These are phyloP conservation scores for Meghimatium bilineatum DNA, from an alignment of 2,888 invertebrate species.

Conservation along the genomic window DNA sequence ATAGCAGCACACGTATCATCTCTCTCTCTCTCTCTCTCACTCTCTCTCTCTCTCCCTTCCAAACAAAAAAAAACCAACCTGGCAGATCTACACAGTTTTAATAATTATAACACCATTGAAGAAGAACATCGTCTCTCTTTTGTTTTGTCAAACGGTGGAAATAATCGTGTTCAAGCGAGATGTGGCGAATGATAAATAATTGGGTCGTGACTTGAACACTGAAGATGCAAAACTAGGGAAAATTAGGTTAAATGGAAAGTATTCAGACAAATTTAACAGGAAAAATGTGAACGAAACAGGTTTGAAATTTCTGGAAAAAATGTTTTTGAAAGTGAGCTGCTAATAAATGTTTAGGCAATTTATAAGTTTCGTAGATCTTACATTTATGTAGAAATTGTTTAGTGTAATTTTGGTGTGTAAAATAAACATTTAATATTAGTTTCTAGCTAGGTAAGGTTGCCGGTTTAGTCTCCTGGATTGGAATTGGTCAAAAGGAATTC, in stretches of 20 bases:
- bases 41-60: no score
- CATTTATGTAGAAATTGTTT: no score
- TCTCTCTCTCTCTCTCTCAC: no score
- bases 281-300: background rate
- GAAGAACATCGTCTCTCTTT: no score
- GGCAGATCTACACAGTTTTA: background rate
- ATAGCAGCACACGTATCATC: background rate
- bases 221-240: background rate
- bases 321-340: background rate
- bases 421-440: no score
- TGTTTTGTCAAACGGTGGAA: background rate
- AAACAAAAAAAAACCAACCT: background rate
- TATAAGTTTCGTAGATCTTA: no score
- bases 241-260: background rate
- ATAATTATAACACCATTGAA: background rate
- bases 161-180: background rate
- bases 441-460: no score
- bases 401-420: no score
- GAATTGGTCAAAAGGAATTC: no score
- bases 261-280: no score
- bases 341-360: no score
- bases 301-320: background rate
- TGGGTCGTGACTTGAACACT: background rate
- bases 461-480: no score
- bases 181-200: background rate